phyloP scores from a whole-genome alignment of 2,113 vertebrate species.

The Poecilia latipinna region DNA sequence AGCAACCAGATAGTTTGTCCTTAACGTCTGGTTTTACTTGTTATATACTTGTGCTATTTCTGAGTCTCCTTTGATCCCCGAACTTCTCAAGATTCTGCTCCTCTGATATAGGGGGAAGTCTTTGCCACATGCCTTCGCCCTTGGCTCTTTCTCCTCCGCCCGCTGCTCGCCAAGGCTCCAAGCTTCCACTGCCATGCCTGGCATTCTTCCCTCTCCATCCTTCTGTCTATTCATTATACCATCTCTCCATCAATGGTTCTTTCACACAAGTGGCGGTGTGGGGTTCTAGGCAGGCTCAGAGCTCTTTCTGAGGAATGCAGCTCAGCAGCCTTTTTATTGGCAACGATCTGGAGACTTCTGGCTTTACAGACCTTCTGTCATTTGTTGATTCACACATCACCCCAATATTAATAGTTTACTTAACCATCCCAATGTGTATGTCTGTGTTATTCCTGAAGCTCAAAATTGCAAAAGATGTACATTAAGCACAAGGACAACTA shows the following conservation, averaged over 20 bases:
- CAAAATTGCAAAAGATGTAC: not conserved
- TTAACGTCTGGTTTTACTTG: not conserved
- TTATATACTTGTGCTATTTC: slow-evolving; percentile 3
- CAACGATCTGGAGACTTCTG: slow-evolving; percentile 12
- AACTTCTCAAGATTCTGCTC: slow-evolving; percentile 10
- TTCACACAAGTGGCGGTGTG: slow-evolving; percentile 67
- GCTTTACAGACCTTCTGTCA: slow-evolving; percentile 7
- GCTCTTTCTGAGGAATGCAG: slow-evolving; percentile 56
- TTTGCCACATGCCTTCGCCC: slow-evolving; percentile 49
- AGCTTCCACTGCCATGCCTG: slow-evolving; percentile 39
- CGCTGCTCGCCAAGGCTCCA: slow-evolving; percentile 42
- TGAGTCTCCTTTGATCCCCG: slow-evolving; percentile 39
- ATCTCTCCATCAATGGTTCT: slow-evolving; percentile 76
- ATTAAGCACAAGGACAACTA: not conserved
- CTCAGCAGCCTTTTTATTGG: slow-evolving; percentile 37
- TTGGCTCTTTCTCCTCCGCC: slow-evolving; percentile 19
- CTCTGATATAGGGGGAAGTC: slow-evolving; percentile 19
- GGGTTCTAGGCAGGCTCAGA: slow-evolving; percentile 36
- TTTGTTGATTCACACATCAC: slow-evolving; percentile 19
- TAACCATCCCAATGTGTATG: not conserved
- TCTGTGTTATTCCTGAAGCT: not conserved
- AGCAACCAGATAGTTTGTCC: slow-evolving; percentile 3
- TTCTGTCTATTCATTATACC: slow-evolving; percentile 75
- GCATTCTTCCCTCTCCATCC: slow-evolving; percentile 58
- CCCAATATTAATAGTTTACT: not conserved